phyloP scores from a whole-genome alignment of 2,888 invertebrate genomes.

The Coleophora flavipennella region DNA sequence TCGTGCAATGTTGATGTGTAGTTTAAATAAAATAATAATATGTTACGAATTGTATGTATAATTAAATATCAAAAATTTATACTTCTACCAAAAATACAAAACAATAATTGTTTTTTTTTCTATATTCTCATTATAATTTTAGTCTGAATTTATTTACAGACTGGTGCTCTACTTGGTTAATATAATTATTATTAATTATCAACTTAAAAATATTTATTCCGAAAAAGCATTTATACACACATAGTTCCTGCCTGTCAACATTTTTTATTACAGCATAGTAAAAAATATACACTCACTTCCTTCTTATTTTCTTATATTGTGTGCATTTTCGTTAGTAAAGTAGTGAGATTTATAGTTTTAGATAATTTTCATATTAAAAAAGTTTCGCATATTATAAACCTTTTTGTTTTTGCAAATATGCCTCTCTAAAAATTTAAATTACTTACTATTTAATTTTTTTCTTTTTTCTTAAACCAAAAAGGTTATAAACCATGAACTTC shows the following conservation, averaged over 20 bases:
- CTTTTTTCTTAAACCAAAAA: too few relatives aligned
- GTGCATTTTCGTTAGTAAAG: slow-evolving; percentile 11
- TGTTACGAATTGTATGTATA: not conserved
- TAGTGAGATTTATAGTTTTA: slow-evolving; percentile 10
- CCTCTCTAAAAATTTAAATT: too few relatives aligned
- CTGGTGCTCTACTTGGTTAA: slow-evolving; percentile 50
- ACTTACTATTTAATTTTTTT: not conserved
- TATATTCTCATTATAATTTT: slow-evolving; percentile 10
- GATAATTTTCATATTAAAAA: slow-evolving; percentile 8
- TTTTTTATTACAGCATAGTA: slow-evolving; percentile 8
- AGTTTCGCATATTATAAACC: slow-evolving; percentile 7
- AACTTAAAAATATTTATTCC: slow-evolving; percentile 37
- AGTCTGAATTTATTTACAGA: slow-evolving; percentile 18
- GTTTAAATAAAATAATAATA: slow-evolving; percentile 25
- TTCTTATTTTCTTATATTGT: slow-evolving; percentile 9
- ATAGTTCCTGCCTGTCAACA: slow-evolving; percentile 20
- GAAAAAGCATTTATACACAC: slow-evolving; percentile 46
- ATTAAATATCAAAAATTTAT: not conserved
- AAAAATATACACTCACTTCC: slow-evolving; percentile 9
- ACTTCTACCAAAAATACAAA: not conserved
- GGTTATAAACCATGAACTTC: too few relatives aligned
- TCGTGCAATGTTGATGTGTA: slow-evolving; percentile 58
- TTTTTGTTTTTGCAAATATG: slow-evolving; percentile 7
- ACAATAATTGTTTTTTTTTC: not conserved
- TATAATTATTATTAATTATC: slow-evolving; percentile 26